Percentiles rank a stretch among this genome's conserved stretches.
These are phyloP conservation scores for Limnodromus scolopaceus DNA, from an alignment of 2,797 vertebrate genomes.

Conservation along the genomic window DNA sequence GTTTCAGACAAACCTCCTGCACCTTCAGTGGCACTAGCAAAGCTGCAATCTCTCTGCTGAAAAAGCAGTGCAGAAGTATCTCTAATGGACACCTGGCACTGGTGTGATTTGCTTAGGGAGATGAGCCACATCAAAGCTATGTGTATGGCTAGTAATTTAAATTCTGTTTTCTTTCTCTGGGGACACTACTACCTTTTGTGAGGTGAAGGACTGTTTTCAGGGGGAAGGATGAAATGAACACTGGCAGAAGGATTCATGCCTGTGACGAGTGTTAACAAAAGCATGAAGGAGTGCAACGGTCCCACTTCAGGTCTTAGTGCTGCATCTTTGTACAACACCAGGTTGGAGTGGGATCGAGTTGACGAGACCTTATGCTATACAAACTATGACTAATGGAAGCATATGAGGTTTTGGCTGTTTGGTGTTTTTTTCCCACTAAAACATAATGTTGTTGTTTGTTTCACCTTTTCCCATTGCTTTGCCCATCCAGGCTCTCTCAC, in stretches of 20 bases:
- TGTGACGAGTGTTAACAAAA: neutral
- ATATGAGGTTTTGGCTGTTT: neutral
- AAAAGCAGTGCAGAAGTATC: fast-evolving
- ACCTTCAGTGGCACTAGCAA: neutral
- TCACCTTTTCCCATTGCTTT: neutral
- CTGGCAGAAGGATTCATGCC: neutral
- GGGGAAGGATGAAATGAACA: neutral
- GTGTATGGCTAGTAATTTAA: neutral
- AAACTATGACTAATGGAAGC: neutral
- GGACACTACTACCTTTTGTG: neutral
- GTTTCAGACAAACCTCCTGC: neutral
- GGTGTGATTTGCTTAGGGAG: neutral
- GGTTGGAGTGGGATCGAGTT: neutral
- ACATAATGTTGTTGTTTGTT: neutral
- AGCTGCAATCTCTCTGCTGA: neutral
- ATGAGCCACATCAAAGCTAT: fast-evolving
- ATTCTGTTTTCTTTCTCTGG: neutral
- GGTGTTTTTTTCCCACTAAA: neutral
- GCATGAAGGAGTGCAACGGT: neutral
- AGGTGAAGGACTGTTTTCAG: neutral
- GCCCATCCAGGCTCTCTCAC: neutral
- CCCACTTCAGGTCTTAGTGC: neutral
- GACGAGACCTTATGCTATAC: neutral
- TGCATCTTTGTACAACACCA: neutral
- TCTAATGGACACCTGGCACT: neutral